Evolutionary conservation across 2,888 invertebrate species (phyloP).

Genomic region (Eupithecia subumbrata): DNA sequence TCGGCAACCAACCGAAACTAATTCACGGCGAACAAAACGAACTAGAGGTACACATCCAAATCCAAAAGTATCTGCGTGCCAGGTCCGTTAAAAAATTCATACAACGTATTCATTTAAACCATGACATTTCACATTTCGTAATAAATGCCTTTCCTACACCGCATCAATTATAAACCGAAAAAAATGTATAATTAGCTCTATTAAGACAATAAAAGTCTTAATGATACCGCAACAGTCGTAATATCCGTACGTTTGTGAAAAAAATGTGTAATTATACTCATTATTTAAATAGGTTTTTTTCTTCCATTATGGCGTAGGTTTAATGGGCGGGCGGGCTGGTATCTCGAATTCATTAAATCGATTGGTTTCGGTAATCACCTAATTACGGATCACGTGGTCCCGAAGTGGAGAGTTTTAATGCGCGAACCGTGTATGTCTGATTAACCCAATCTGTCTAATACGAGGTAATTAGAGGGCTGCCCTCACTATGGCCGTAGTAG

Average conservation of each 20-base stretch:
- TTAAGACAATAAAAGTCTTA: conserved; percentile 84
- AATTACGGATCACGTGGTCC: conserved; percentile 79
- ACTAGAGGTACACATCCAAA: conserved; percentile 48
- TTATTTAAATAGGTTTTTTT: conserved; percentile 83
- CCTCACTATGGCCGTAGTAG: conserved; percentile 40
- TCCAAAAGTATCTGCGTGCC: conserved; percentile 69
- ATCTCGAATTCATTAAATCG: conserved; percentile 82
- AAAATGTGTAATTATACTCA: conserved; percentile 83
- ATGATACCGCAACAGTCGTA: conserved; percentile 82
- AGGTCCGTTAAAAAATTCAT: conserved; percentile 80
- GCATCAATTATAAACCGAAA: conserved; percentile 83
- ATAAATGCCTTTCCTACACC: conserved; percentile 81
- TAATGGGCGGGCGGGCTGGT: conserved; percentile 78
- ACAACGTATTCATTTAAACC: conserved; percentile 82
- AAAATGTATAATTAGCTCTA: conserved; percentile 84
- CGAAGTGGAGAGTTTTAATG: conserved; percentile 78
- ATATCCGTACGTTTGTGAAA: conserved; percentile 81
- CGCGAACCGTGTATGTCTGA: conserved; percentile 79
- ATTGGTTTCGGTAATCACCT: conserved; percentile 84
- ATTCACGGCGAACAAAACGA: conserved; percentile 80
- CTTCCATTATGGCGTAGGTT: conserved; percentile 75
- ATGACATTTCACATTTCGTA: conserved; percentile 84
- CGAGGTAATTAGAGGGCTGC: conserved; percentile 66
- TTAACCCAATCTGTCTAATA: conserved; percentile 77
- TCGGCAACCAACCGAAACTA: conserved; percentile 76